Evolutionary conservation across 2,888 invertebrate species (phyloP).

Genomic region (Metopia argyrocephala): DNA sequence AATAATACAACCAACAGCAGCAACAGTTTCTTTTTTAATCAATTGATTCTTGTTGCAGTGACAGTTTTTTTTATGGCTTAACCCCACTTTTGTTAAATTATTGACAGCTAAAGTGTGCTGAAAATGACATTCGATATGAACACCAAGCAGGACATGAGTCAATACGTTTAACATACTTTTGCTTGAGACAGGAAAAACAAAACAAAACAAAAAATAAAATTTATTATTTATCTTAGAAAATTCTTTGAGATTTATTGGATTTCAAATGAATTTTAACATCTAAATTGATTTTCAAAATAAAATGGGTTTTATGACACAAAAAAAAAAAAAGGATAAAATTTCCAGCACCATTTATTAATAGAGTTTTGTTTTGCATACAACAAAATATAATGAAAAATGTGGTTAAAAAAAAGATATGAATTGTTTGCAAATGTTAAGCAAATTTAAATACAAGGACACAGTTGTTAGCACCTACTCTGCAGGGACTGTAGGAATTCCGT

Average conservation of each 20-base stretch:
- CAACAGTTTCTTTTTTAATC: constrained; percentile 58
- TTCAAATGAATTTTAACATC: background rate
- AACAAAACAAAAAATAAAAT: constrained; percentile 1
- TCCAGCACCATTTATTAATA: no score
- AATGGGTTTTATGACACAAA: constrained; percentile 6
- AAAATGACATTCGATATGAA: constrained; percentile 54
- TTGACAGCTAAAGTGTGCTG: constrained; percentile 64
- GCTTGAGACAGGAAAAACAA: background rate
- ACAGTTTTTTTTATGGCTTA: constrained; percentile 49
- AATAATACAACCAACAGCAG: background rate
- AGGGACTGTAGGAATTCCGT: no score
- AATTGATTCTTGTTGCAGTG: constrained; percentile 56
- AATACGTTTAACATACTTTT: background rate
- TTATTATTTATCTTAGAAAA: constrained; percentile 6
- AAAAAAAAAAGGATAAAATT: no score
- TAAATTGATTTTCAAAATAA: constrained; percentile 23
- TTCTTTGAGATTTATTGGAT: constrained; percentile 32
- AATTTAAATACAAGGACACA: no score
- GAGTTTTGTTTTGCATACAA: no score
- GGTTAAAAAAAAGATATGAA: no score
- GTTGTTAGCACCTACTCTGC: no score
- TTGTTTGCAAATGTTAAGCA: no score
- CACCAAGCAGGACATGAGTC: constrained; percentile 14
- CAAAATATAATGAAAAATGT: no score
- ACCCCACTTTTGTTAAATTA: constrained; percentile 52